phyloP scores from a whole-genome alignment of 2,113 vertebrate species.

The Ochotona curzoniae region DNA sequence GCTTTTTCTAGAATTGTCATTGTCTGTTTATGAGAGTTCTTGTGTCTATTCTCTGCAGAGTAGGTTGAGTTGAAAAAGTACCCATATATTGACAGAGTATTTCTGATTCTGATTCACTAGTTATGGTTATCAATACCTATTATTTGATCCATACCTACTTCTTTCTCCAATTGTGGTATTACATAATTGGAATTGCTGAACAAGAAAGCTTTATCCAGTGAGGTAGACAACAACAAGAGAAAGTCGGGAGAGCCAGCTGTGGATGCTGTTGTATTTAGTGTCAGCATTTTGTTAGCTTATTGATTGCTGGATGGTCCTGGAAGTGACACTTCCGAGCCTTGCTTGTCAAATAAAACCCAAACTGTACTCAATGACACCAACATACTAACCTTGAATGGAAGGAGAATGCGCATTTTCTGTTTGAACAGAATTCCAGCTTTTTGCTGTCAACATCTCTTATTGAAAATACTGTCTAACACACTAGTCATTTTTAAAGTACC shows the following conservation, averaged over 20 bases:
- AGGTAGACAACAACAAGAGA: not conserved
- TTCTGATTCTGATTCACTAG: not conserved
- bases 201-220: not conserved
- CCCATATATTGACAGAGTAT: not conserved
- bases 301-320: not conserved
- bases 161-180: not conserved
- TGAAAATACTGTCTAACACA: not conserved
- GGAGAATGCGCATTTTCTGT: conserved; percentile 1
- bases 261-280: not conserved
- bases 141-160: not conserved
- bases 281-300: not conserved
- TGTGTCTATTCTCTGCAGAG: not conserved
- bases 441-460: not conserved
- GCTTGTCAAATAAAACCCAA: conserved; percentile 29
- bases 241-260: not conserved
- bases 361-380: not conserved
- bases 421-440: conserved; percentile 5
- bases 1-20: not conserved
- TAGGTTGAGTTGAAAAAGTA: not conserved
- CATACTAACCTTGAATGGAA: conserved; percentile 5
- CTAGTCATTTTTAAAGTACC: not conserved
- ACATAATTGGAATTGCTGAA: not conserved
- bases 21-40: not conserved
- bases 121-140: not conserved
- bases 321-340: not conserved